Evolutionary conservation across 2,888 invertebrate genomes (phyloP), one percentile per base, ranked within the genome.

Genomic region (Aporophyla lueneburgensis): DNA sequence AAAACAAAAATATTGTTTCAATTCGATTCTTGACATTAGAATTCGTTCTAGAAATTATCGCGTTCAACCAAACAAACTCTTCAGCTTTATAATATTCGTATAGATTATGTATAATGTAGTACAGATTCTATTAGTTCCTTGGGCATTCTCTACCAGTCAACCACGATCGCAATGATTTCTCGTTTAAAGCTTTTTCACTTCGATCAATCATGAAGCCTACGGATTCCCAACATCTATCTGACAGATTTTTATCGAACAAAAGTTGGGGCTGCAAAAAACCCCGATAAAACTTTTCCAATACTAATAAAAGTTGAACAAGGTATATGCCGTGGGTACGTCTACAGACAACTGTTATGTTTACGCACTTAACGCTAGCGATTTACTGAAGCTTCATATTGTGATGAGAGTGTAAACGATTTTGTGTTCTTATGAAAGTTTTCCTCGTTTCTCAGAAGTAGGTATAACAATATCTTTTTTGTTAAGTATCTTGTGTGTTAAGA

Each of bases 241-340:
- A 65, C 83, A 61, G 73, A 83, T 89, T 88, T 86, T 87, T 85
- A 88, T 88, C 89, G 81, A 85, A 89, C 86, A 86, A 87, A 90
- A 91, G 86, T 88, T 88, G 43, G 5, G 49, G 76, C 84, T 79
- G 87, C 83, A 87, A 89, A 89, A 89, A 90, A 63, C n/a, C 83
- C 76, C 84, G 87, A 87, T 89, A 83, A 79, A 91, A 92, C 89
- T 92, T 91, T 90, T 87, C 87, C 91, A 89, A 91, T 92, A 91
- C 89, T 89, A 91, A 91, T 92, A 92, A 91, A 92, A 91, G 90
- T 91, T 69, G 78, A 81, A 85, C 83, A 83, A 83, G 84, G 77
- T 79, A 71, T 75, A 81, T 69, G 74, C 71, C 58, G 63, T 71
- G 56, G 78, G 63, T 77, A 65, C 74, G 81, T 72, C 54, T 27